phyloP scores from a whole-genome alignment of 2,113 vertebrate genomes.

The Damaliscus lunatus region DNA sequence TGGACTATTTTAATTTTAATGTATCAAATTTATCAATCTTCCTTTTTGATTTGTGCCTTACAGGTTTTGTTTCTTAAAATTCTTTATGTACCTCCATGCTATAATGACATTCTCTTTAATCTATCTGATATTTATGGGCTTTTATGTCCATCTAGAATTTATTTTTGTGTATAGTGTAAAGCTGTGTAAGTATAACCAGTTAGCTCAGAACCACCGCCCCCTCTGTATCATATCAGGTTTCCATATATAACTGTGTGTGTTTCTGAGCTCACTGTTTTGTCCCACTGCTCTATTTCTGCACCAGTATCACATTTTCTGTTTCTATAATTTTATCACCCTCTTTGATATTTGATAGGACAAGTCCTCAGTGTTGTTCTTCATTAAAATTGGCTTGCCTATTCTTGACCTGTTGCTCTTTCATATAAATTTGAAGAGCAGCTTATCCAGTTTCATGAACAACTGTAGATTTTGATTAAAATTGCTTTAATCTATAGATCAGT shows the following conservation, averaged over 20 bases:
- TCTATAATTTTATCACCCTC: neutral
- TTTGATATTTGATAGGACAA: neutral
- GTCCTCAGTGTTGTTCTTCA: neutral
- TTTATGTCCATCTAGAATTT: neutral
- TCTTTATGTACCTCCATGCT: neutral
- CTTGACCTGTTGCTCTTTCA: neutral
- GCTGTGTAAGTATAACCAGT: neutral
- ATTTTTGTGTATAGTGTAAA: neutral
- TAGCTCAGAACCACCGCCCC: neutral
- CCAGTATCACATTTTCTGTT: neutral
- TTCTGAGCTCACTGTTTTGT: neutral
- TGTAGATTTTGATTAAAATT: neutral
- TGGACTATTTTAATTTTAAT: conserved; percentile 17
- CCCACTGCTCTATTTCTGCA: neutral
- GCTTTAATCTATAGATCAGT: neutral
- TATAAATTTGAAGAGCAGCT: neutral
- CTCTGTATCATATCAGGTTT: neutral
- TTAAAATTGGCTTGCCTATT: neutral
- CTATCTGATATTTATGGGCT: neutral
- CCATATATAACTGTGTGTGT: neutral
- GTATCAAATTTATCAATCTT: neutral
- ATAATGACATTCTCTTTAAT: neutral
- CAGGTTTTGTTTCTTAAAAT: neutral
- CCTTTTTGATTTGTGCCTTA: neutral
- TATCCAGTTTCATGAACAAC: neutral